These are phyloP conservation scores for Lophius americanus DNA, from an alignment of 2,797 vertebrate genomes.

Conservation along the genomic window DNA sequence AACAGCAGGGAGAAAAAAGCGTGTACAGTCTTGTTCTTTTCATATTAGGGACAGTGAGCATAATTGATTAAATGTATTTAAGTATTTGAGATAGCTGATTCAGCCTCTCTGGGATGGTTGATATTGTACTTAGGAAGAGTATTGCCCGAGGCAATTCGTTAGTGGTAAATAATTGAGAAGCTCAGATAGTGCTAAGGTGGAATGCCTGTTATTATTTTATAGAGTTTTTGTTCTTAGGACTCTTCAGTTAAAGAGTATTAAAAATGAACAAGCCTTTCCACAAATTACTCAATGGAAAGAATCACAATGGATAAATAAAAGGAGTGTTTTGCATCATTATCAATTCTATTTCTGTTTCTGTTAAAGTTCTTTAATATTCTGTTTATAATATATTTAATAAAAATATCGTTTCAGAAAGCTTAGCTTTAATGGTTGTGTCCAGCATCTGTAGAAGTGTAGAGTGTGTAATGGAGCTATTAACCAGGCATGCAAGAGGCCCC, in stretches of 20 bases:
- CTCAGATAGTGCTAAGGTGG: conserved; percentile 75
- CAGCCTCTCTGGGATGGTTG: conserved; percentile 73
- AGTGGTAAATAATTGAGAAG: conserved; percentile 81
- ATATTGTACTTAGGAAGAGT: conserved; percentile 74
- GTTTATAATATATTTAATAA: conserved; percentile 31
- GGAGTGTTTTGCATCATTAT: conserved; percentile 49
- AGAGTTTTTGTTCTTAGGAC: conserved; percentile 78
- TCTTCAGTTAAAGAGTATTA: conserved; percentile 78
- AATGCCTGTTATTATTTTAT: conserved; percentile 82
- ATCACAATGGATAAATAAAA: conserved; percentile 69
- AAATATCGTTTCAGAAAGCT: too few relatives aligned
- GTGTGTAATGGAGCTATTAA: conserved; percentile 37
- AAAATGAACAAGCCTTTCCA: conserved; percentile 73
- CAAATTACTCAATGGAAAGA: conserved; percentile 73
- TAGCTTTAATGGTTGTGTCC: conserved; percentile 2
- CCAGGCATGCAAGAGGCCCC: neutral
- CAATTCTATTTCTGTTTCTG: conserved; percentile 43
- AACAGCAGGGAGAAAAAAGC: conserved; percentile 23
- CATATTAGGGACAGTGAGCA: conserved; percentile 60
- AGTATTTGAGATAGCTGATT: conserved; percentile 74
- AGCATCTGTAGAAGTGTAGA: neutral
- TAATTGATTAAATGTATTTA: conserved; percentile 78
- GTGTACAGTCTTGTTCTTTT: conserved; percentile 46
- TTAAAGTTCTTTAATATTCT: conserved; percentile 40
- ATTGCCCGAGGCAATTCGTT: conserved; percentile 77